These are phyloP conservation scores for Vulpes ferrilata DNA, from an alignment of 2,113 vertebrate genomes.

Conservation along the genomic window DNA sequence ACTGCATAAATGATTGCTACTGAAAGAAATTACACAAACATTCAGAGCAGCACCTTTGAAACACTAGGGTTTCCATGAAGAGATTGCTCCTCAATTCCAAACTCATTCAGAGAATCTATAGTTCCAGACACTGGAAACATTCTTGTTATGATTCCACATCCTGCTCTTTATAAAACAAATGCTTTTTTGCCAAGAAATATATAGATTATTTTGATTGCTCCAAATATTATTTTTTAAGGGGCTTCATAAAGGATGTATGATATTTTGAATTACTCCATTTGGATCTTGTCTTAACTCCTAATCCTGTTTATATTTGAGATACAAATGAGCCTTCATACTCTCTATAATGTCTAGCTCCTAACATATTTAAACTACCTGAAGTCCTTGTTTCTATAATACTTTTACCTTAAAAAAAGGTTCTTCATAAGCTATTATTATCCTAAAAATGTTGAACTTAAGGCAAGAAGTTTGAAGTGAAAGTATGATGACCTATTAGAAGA, in stretches of 20 bases:
- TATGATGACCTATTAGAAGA: conserved; percentile 61
- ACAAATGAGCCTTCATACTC: not conserved
- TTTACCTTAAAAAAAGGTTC: not conserved
- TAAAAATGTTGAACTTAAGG: conserved; percentile 75
- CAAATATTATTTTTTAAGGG: not conserved
- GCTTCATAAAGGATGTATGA: not conserved
- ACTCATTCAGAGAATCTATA: not conserved
- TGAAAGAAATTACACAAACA: not conserved
- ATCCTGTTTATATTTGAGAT: not conserved
- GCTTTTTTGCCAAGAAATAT: not conserved
- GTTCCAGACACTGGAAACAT: not conserved
- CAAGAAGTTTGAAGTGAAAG: conserved; percentile 33
- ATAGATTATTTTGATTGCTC: not conserved
- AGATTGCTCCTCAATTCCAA: not conserved
- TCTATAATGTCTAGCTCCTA: not conserved
- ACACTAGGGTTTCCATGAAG: not conserved
- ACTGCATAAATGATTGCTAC: not conserved
- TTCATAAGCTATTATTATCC: not conserved
- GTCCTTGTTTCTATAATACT: not conserved
- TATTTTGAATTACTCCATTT: not conserved
- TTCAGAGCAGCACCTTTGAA: not conserved
- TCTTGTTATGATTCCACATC: not conserved
- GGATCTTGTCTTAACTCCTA: not conserved
- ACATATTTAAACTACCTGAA: not conserved
- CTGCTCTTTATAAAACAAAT: not conserved